Evolutionary conservation across 1,140 invertebrate genomes (phyloP).

Genomic region (Musca domestica): DNA sequence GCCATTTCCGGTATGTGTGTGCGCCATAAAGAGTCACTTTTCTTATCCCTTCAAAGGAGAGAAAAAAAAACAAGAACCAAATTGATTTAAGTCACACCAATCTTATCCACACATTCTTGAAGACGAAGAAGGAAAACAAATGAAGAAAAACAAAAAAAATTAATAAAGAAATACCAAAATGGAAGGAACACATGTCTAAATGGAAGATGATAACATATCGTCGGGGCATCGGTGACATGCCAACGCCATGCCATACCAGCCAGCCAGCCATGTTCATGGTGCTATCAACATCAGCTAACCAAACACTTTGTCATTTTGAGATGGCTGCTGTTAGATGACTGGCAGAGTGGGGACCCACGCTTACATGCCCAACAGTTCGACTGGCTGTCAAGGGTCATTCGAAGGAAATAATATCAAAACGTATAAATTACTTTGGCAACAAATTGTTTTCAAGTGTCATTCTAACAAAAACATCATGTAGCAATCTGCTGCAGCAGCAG

Average conservation of each 20-base stretch:
- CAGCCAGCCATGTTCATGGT: too few relatives aligned
- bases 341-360: background rate
- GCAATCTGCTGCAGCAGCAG: constrained; percentile 5
- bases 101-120: background rate
- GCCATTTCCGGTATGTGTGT: constrained; percentile 10
- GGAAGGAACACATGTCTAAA: too few relatives aligned
- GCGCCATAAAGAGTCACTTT: too few relatives aligned
- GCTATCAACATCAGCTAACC: too few relatives aligned
- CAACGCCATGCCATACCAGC: background rate
- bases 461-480: constrained; percentile 19
- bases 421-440: constrained; percentile 21
- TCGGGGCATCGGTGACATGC: background rate
- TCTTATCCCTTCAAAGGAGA: background rate
- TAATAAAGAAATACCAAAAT: background rate
- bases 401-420: constrained; percentile 2
- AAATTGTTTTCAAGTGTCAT: constrained; percentile 19
- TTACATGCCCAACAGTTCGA: background rate
- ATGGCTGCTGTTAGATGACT: too few relatives aligned
- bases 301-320: too few relatives aligned
- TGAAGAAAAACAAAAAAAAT: background rate
- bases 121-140: background rate
- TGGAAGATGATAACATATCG: background rate
- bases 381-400: constrained; percentile 12
- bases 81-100: background rate
- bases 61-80: constrained; percentile 1